Evolutionary conservation across 2,888 invertebrate genomes (phyloP), one percentile per base, ranked within the genome.

Genomic region (Luffia ferchaultella): DNA sequence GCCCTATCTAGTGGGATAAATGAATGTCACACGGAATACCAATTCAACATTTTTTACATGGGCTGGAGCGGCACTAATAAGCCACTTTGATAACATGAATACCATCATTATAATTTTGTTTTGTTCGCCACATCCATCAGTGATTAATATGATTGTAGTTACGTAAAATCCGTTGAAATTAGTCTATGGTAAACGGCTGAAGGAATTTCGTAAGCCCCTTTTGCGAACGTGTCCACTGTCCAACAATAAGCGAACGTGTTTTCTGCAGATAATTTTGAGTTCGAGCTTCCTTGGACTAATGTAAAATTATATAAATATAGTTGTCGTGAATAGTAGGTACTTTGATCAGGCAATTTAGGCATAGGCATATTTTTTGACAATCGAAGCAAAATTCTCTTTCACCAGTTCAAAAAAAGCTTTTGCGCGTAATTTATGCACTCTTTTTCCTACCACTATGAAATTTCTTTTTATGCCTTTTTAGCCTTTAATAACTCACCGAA

Each of bases 161-260:
- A 18, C 15, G 50, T 46, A 17, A 46, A 48, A 41, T 53, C 49
- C 17, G 57, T 50, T 7, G 50, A 50, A 18, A 50, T 17, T 5
- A 64, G 53, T 18, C 54, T 51, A 48, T 62, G 57, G 48, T 54
- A 60, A 16, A 67, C 52, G n/a, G 60, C 58, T 17, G 63, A 62
- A 9, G 62, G 52, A 49, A 67, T 64, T 56, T 63, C 57, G 52
- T 61, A 62, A 1, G 63, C 59, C 9, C 58, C 60, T 59, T 66
- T 65, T 18, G 47, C 48, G 52, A 43, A 54, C 40, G 56, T 45
- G 51, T 58, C 53, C 57, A 65, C 62, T 15, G 54, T 58, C 62
- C 65, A 63, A 50, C 47, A 49, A 53, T 62, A 65, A 12, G 52
- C 50, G 45, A 55, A 59, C 7, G 57, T 57, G 53, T 59, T 64